phyloP scores from a whole-genome alignment of 2,888 invertebrate species.

The Phengaris arion region DNA sequence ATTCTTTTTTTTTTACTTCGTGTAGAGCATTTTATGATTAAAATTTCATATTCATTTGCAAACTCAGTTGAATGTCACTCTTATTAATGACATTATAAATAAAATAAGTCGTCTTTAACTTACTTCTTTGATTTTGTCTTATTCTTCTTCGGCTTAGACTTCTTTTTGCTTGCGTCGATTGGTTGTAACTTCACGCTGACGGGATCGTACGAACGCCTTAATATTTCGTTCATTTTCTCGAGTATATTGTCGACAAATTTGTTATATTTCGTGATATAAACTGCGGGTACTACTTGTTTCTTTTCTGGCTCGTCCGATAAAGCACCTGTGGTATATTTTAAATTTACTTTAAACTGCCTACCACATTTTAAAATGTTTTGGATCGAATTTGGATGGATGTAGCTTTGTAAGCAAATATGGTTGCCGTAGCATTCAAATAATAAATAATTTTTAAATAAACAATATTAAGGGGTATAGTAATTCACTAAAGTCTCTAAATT shows the following conservation, averaged over 20 bases:
- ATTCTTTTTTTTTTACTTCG: too few relatives aligned
- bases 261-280: constrained; percentile 90
- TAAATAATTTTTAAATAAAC: neutral
- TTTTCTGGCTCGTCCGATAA: constrained; percentile 63
- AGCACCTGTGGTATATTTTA: constrained; percentile 60
- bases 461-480: neutral
- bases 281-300: constrained; percentile 80
- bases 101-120: constrained; percentile 2
- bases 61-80: neutral
- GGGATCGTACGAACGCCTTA: constrained; percentile 89
- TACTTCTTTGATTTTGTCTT: constrained; percentile 61
- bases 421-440: neutral
- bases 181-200: constrained; percentile 87
- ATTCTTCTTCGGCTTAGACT: constrained; percentile 70
- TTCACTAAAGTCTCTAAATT: neutral
- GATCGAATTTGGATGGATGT: neutral
- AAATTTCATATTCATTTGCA: neutral
- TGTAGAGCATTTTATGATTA: neutral
- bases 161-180: constrained; percentile 76
- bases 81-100: neutral
- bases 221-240: constrained; percentile 88
- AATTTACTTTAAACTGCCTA: neutral
- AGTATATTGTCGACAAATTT: constrained; percentile 91
- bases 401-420: neutral
- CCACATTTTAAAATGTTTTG: neutral